phyloP scores from a whole-genome alignment of 2,888 invertebrate species.

The Ephialtes manifestator region DNA sequence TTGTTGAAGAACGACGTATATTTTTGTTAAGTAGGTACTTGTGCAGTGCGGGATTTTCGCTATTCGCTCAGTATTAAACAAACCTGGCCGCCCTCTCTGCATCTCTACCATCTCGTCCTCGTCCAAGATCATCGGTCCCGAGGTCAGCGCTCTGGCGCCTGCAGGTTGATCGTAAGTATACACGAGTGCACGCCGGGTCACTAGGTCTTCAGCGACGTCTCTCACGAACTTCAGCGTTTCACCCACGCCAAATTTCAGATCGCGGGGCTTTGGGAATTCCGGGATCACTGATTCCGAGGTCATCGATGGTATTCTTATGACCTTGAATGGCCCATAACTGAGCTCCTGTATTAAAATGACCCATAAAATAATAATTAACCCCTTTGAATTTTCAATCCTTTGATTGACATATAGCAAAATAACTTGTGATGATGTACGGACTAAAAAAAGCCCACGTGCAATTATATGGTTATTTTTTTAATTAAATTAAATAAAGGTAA shows the following conservation, averaged over 20 bases:
- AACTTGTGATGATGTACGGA: too few relatives aligned
- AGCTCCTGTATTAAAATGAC: constrained; percentile 77
- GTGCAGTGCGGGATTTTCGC: background rate
- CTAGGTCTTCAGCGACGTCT: constrained; percentile 80
- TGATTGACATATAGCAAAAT: background rate
- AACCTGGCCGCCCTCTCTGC: constrained; percentile 75
- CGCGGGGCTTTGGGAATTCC: constrained; percentile 76
- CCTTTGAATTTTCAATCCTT: background rate
- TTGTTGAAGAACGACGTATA: background rate
- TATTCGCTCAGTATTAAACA: constrained; percentile 21
- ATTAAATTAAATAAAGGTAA: too few relatives aligned
- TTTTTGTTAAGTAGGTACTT: too few relatives aligned
- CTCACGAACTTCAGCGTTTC: constrained; percentile 81
- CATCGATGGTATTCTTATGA: constrained; percentile 82
- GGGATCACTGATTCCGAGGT: constrained; percentile 77
- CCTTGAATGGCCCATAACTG: constrained; percentile 81
- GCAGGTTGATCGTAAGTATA: constrained; percentile 80
- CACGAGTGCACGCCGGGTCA: constrained; percentile 83
- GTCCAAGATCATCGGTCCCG: constrained; percentile 80
- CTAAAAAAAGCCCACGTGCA: too few relatives aligned
- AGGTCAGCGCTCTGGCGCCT: constrained; percentile 75
- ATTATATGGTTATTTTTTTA: too few relatives aligned
- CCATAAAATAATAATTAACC: constrained; percentile 37
- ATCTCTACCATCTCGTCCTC: constrained; percentile 81
- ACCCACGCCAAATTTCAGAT: constrained; percentile 75